phyloP scores from a whole-genome alignment of 2,888 invertebrate genomes.

The Erebia palarica region DNA sequence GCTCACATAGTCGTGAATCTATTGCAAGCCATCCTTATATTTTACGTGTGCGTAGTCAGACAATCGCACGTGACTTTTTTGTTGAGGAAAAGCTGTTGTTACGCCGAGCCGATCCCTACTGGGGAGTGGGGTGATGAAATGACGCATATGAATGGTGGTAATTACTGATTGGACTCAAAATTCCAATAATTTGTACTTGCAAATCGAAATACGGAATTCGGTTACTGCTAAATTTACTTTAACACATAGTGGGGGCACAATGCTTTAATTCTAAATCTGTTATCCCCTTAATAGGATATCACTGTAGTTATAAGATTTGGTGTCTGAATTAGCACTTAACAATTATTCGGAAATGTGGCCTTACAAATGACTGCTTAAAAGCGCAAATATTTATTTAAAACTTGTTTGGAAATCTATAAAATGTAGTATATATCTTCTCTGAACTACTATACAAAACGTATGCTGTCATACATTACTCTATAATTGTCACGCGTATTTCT shows the following conservation, averaged over 20 bases:
- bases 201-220: background rate
- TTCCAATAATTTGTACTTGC: background rate
- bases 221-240: constrained; percentile 2
- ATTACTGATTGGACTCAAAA: constrained; percentile 50
- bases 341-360: background rate
- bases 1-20: constrained; percentile 89
- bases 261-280: too few species aligned
- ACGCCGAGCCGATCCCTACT: constrained; percentile 86
- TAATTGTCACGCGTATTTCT: too few species aligned
- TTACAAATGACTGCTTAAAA: constrained; percentile 1
- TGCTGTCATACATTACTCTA: too few species aligned
- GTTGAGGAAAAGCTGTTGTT: constrained; percentile 90
- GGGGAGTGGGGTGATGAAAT: constrained; percentile 95
- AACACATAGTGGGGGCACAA: background rate
- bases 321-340: too few species aligned
- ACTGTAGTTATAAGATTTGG: too few species aligned
- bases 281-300: too few species aligned
- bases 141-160: constrained; percentile 91
- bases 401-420: background rate
- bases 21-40: constrained; percentile 87
- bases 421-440: too few species aligned
- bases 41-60: constrained; percentile 89
- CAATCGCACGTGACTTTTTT: constrained; percentile 91
- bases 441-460: too few species aligned
- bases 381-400: background rate